Conservation (phyloP, 2,113 vertebrate genomes). For the Heterotilapia buettikoferi region DNA sequence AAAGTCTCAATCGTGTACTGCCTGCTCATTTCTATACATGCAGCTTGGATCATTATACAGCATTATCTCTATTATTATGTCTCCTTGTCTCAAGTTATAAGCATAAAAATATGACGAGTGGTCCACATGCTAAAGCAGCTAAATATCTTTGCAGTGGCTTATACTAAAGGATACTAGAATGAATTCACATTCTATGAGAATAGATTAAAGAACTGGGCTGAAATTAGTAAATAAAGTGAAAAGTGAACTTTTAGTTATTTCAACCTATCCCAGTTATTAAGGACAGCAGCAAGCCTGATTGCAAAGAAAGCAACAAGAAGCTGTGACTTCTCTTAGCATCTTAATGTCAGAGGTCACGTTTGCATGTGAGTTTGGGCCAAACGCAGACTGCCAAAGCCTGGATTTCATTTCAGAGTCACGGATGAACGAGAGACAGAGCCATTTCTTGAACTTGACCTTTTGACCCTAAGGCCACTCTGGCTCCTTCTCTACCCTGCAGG, state of each 20-base stretch:
- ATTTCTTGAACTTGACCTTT: constrained; percentile 34
- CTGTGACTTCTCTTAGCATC: not conserved
- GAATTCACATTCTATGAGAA: not conserved
- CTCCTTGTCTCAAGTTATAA: not conserved
- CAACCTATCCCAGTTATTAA: not conserved
- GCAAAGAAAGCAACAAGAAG: not conserved
- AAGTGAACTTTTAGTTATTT: not conserved
- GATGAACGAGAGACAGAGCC: not conserved
- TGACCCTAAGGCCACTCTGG: not conserved
- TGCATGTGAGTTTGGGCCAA: not conserved
- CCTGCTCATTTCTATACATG: not conserved
- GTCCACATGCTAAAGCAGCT: not conserved
- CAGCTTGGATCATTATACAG: not conserved
- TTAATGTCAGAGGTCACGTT: constrained; percentile 12
- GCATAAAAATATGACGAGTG: not conserved
- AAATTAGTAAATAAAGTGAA: not conserved
- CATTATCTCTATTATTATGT: not conserved
- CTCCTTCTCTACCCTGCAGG: constrained; percentile 19
- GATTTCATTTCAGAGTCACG: not conserved
- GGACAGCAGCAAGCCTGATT: not conserved
- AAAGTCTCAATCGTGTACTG: not conserved
- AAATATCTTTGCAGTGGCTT: not conserved
- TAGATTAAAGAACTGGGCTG: not conserved
- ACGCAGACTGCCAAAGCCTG: not conserved
- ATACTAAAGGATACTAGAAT: not conserved